phyloP scores from a whole-genome alignment of 35 echinoderm and acorn worm genomes.

The Ophioderma brevispina region DNA sequence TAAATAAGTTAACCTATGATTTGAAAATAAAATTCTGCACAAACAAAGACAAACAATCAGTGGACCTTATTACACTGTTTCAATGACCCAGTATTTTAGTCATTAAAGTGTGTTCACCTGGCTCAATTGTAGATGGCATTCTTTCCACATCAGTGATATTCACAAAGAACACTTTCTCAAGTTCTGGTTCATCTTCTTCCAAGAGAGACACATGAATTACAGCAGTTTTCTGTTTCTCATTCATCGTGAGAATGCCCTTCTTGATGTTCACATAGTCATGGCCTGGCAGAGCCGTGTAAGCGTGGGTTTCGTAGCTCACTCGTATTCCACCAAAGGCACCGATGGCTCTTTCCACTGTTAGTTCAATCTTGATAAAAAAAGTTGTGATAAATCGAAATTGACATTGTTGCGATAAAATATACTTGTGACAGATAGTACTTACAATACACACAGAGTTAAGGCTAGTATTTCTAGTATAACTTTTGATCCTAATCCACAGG shows the following conservation, averaged over 20 bases:
- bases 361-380: too few species aligned
- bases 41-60: too few species aligned
- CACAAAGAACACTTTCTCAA: conserved; percentile 85
- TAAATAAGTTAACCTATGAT: too few species aligned
- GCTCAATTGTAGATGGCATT: conserved; percentile 2
- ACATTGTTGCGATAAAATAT: too few species aligned
- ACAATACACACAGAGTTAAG: too few species aligned
- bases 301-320: conserved; percentile 70
- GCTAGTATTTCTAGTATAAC: too few species aligned
- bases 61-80: too few species aligned
- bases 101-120: neutral
- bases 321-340: conserved; percentile 72
- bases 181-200: conserved; percentile 61
- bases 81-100: too few species aligned
- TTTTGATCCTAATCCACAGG: too few species aligned
- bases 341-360: conserved; percentile 65
- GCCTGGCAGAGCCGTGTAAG: conserved; percentile 61
- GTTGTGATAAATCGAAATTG: too few species aligned
- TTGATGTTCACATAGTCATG: conserved; percentile 78
- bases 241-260: conserved; percentile 56
- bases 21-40: too few species aligned
- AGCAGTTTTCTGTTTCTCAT: conserved; percentile 29
- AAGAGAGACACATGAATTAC: conserved; percentile 50
- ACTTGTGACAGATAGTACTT: too few species aligned
- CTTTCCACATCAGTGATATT: conserved; percentile 82